Percentiles rank a stretch among this genome's conserved stretches.
Conservation (phyloP, 64 coral and sea anemone species). For the Montipora capricornis region DNA sequence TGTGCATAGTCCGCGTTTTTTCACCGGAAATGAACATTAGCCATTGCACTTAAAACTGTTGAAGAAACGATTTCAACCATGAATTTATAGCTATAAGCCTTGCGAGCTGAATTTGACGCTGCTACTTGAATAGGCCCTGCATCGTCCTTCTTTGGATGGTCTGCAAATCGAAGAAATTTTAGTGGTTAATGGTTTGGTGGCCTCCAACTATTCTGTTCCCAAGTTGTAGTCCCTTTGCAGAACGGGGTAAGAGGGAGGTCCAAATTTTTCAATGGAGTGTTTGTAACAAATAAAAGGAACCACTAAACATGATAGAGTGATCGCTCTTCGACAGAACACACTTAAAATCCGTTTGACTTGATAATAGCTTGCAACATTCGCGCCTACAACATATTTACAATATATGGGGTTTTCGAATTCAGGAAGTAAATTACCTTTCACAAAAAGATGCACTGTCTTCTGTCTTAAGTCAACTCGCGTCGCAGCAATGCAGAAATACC, state of each 20-base stretch:
- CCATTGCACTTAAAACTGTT: background rate
- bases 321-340: no score
- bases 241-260: no score
- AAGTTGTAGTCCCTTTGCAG: no score
- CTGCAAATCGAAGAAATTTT: background rate
- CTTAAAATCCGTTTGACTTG: no score
- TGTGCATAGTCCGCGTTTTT: background rate
- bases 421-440: conserved; percentile 9
- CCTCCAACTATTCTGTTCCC: no score
- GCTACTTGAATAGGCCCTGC: background rate
- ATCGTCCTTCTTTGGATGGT: background rate
- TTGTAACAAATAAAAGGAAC: no score
- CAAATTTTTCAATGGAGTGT: no score
- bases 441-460: conserved; percentile 16
- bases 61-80: background rate
- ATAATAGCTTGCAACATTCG: no score
- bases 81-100: background rate
- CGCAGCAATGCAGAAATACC: conserved; percentile 24
- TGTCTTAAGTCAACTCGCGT: conserved; percentile 14
- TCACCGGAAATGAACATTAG: background rate
- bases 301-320: no score
- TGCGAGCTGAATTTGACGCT: background rate
- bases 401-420: background rate
- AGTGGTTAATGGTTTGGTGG: no score
- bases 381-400: no score